Conservation (phyloP, 2,113 vertebrate species). For the Pimephales promelas region DNA sequence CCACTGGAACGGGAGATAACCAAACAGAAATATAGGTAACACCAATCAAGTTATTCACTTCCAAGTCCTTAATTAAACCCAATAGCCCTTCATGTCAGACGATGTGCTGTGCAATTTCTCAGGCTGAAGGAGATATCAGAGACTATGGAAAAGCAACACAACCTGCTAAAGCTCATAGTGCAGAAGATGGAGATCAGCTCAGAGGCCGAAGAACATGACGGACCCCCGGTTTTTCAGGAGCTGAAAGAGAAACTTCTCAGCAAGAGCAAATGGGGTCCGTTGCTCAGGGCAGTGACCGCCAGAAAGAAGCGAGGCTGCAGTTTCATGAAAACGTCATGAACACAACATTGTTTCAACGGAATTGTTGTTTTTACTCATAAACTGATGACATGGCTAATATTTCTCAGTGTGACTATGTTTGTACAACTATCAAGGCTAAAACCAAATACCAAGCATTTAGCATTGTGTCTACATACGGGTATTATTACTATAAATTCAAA, state of each 20-base stretch:
- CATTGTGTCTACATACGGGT: not conserved
- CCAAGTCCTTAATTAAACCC: not conserved
- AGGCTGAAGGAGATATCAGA: constrained; percentile 83
- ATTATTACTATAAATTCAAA: not conserved
- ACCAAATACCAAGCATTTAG: not conserved
- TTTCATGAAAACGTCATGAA: not conserved
- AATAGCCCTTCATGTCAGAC: not conserved
- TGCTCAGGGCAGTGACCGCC: constrained; percentile 73
- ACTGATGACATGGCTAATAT: not conserved
- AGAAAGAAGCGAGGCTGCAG: constrained; percentile 39
- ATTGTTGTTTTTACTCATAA: not conserved
- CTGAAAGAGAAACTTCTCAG: constrained; percentile 73
- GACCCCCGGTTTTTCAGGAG: constrained; percentile 75
- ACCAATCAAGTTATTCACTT: not conserved
- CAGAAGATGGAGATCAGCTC: constrained; percentile 89
- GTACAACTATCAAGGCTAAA: not conserved
- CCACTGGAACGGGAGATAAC: constrained; percentile 80
- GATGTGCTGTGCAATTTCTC: constrained; percentile 25
- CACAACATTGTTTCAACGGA: not conserved
- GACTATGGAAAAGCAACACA: constrained; percentile 82
- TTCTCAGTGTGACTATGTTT: not conserved
- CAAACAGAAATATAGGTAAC: constrained; percentile 84
- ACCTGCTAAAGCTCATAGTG: constrained; percentile 84
- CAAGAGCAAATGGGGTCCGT: constrained; percentile 79
- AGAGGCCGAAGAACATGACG: constrained; percentile 83